Conservation (phyloP, 2,797 vertebrate genomes). For the Gastrophryne carolinensis region DNA sequence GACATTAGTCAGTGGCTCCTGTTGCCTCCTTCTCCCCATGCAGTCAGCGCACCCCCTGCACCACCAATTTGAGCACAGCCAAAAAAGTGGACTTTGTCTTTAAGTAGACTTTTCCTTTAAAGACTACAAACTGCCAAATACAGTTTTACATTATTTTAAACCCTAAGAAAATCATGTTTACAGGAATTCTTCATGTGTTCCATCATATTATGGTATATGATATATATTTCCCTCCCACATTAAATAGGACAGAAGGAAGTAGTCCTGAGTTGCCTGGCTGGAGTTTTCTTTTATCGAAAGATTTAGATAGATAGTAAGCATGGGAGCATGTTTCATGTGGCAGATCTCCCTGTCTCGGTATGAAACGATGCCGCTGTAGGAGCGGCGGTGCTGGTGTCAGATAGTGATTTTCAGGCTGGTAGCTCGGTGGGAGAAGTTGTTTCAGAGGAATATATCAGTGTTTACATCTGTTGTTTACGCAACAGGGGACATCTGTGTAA, state of each 20-base stretch:
- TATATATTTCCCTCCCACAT: neutral
- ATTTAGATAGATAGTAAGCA: neutral
- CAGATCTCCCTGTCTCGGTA: neutral
- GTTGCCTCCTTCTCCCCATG: no score
- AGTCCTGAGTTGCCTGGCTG: neutral
- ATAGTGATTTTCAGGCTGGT: neutral
- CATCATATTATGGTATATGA: neutral
- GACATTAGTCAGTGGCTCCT: no score
- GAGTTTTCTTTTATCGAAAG: neutral
- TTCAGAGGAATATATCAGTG: slow-evolving; percentile 24
- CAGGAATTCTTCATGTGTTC: neutral
- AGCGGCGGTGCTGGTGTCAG: neutral
- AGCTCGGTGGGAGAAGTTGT: slow-evolving; percentile 7
- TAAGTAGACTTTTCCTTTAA: no score
- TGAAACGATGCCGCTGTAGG: neutral
- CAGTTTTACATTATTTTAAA: no score
- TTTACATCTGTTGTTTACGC: slow-evolving; percentile 34
- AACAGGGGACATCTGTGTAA: slow-evolving; percentile 2
- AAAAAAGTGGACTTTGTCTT: no score
- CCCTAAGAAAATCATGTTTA: neutral
- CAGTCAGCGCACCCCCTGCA: no score
- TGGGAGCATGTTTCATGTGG: neutral
- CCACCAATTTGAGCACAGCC: no score
- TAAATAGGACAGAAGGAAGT: neutral
- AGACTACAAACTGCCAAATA: no score